phyloP scores from a whole-genome alignment of 2,113 vertebrate genomes.

The Collichthys lucidus region DNA sequence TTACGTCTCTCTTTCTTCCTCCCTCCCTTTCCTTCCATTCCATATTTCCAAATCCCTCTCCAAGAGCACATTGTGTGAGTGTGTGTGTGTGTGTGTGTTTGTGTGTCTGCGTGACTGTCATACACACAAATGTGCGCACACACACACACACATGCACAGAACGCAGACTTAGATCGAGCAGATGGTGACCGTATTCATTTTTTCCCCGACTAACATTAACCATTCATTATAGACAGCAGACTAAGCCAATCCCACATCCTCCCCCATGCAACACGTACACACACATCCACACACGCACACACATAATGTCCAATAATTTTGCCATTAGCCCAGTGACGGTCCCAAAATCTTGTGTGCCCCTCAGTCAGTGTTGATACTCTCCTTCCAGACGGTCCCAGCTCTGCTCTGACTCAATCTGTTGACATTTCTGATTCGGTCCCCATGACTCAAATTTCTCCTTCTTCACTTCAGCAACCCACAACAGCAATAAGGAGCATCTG shows the following conservation, averaged over 20 bases:
- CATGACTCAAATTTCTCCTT: constrained; percentile 74
- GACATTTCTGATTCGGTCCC: constrained; percentile 78
- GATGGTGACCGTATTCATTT: constrained; percentile 89
- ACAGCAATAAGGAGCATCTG: constrained; percentile 76
- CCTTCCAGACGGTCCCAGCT: constrained; percentile 78
- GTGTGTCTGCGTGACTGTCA: constrained; percentile 62
- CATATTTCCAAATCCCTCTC: constrained; percentile 76
- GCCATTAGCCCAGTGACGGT: constrained; percentile 73
- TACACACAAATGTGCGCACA: constrained; percentile 58
- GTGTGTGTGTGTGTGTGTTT: constrained; percentile 53
- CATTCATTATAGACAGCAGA: constrained; percentile 86
- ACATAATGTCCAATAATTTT: constrained; percentile 73
- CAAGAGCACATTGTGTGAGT: constrained; percentile 67
- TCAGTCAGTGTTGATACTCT: constrained; percentile 75
- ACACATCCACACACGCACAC: constrained; percentile 50
- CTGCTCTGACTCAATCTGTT: constrained; percentile 82
- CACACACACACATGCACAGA: constrained; percentile 71
- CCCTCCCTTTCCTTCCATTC: constrained; percentile 63
- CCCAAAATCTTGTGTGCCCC: constrained; percentile 72
- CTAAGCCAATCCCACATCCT: constrained; percentile 85
- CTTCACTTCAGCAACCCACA: constrained; percentile 71
- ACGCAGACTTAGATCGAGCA: constrained; percentile 84
- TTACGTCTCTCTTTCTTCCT: constrained; percentile 49
- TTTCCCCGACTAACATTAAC: constrained; percentile 86
- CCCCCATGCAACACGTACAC: constrained; percentile 76